Percentiles rank a stretch among this genome's conserved stretches.
Evolutionary conservation across 2,888 invertebrate species (phyloP).

Genomic region (Drosophila mimica): DNA sequence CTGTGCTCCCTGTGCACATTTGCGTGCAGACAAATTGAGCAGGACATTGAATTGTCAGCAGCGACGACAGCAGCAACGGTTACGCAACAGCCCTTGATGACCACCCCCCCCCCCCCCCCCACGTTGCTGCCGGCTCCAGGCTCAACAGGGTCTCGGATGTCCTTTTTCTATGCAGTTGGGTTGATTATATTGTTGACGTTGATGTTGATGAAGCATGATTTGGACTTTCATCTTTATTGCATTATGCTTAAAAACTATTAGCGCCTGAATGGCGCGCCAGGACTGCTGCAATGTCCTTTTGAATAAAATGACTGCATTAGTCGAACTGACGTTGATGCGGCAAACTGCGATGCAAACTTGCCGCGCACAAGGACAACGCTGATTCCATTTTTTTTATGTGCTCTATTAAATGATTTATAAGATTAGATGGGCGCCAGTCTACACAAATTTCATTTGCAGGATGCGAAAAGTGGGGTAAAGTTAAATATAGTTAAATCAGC

Average conservation of each 20-base stretch:
- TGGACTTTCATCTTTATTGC: conserved; percentile 81
- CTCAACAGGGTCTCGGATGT: conserved; percentile 17
- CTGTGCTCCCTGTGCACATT: conserved; percentile 48
- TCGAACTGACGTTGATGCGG: conserved; percentile 62
- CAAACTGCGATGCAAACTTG: conserved; percentile 21
- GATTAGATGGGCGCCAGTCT: conserved; percentile 43
- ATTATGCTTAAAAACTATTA: conserved; percentile 82
- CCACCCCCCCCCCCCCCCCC: conserved; percentile 20
- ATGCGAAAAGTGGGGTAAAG: background rate
- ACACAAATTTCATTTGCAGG: conserved; percentile 7
- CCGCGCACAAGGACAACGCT: conserved; percentile 25
- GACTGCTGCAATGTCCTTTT: conserved; percentile 25
- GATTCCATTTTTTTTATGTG: conserved; percentile 48
- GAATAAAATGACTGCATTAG: conserved; percentile 62
- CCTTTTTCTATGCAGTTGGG: conserved; percentile 53
- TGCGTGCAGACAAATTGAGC: conserved; percentile 80
- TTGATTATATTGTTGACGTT: conserved; percentile 80
- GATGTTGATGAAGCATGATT: conserved; percentile 81
- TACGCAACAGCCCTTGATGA: conserved; percentile 70
- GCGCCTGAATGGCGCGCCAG: conserved; percentile 46
- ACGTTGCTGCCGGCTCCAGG: conserved; percentile 8
- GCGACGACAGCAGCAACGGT: conserved; percentile 30
- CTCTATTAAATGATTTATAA: conserved; percentile 58
- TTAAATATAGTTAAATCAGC: background rate
- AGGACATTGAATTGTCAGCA: conserved; percentile 81